Evolutionary conservation across 2,797 vertebrate species (phyloP).

Genomic region (Sebastolobus alascanus): DNA sequence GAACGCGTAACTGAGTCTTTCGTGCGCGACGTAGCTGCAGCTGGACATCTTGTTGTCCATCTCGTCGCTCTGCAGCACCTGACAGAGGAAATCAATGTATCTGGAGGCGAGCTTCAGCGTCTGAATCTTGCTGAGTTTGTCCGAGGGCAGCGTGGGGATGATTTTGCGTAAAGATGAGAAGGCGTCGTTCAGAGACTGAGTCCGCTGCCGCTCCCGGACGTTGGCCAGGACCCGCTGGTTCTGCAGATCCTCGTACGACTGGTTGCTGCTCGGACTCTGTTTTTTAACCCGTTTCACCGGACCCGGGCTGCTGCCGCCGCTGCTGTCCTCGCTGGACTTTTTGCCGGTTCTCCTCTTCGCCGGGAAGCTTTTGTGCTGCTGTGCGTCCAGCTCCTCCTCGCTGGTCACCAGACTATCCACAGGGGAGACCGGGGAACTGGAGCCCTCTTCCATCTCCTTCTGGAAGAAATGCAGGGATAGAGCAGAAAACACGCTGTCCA

Average conservation of each 20-base stretch:
- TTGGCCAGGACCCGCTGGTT: conserved; percentile 89
- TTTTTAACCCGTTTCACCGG: conserved; percentile 84
- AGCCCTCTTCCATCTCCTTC: conserved; percentile 89
- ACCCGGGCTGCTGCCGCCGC: conserved; percentile 77
- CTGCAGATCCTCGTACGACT: conserved; percentile 90
- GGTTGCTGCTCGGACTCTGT: conserved; percentile 82
- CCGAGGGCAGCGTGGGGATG: conserved; percentile 89
- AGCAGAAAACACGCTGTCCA: conserved; percentile 81
- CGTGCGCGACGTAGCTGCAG: conserved; percentile 91
- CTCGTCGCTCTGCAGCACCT: conserved; percentile 91
- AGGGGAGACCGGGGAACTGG: conserved; percentile 87
- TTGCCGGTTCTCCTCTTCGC: conserved; percentile 86
- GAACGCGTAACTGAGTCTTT: conserved; percentile 90
- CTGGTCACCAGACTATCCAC: conserved; percentile 88
- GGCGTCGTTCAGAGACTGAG: conserved; percentile 90
- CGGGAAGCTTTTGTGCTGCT: conserved; percentile 82
- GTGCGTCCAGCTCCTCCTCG: conserved; percentile 88
- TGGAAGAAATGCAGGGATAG: conserved; percentile 85
- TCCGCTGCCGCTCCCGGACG: conserved; percentile 87
- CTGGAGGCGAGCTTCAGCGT: conserved; percentile 89
- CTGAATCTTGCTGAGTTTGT: conserved; percentile 91
- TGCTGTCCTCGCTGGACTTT: conserved; percentile 85
- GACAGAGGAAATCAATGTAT: conserved; percentile 89
- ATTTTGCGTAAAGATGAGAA: conserved; percentile 89
- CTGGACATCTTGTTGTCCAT: conserved; percentile 92